Evolutionary conservation across 2,113 vertebrate species (phyloP), one percentile per base, ranked within the genome.

Genomic region (Tetraodon nigroviridis): DNA sequence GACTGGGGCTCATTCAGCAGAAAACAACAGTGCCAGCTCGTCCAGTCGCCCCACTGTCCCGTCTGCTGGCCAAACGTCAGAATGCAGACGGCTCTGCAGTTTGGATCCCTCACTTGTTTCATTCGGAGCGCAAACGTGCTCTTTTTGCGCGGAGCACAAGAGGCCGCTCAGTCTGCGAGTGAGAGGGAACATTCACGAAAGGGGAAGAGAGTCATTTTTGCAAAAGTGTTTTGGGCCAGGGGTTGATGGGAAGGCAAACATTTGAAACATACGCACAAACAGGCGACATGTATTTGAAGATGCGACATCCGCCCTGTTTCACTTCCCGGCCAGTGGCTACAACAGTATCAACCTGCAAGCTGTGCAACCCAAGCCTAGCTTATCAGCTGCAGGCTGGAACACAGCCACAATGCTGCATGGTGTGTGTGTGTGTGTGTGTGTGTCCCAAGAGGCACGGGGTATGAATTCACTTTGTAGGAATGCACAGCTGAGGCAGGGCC

Each of bases 401-500:
- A 76, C 56, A 69, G 69, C 78, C 46, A 67, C 76, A 75, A 61
- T 71, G 67, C 61, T 67, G 55, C 42, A 55, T 64, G 51, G 45
- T 47, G 40, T 75, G 51, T 64, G 62, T 64, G 52, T 11, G 55
- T 27, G 3, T 3, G 53, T 69, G 51, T 58, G 55, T 59, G 42
- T 61, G 69, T 57, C 75, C 81, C 80, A 84, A 66, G 64, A 87
- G 81, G 67, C 60, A 72, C 60, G 47, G 55, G 61, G 59, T 66
- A 77, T 89, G 82, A 88, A 86, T 87, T 89, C 89, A 87, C 79
- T 77, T 77, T 67, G 67, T 56, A 88, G 82, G 86, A 90, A 91
- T 88, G 84, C 79, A 82, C 87, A 89, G 89, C 83, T 88, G 82
- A 87, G 76, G 76, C 64, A 55, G 64, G 18, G 42, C 69, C 53